phyloP scores from a whole-genome alignment of 2,797 vertebrate species.

The Odontamblyopus rebecca region DNA sequence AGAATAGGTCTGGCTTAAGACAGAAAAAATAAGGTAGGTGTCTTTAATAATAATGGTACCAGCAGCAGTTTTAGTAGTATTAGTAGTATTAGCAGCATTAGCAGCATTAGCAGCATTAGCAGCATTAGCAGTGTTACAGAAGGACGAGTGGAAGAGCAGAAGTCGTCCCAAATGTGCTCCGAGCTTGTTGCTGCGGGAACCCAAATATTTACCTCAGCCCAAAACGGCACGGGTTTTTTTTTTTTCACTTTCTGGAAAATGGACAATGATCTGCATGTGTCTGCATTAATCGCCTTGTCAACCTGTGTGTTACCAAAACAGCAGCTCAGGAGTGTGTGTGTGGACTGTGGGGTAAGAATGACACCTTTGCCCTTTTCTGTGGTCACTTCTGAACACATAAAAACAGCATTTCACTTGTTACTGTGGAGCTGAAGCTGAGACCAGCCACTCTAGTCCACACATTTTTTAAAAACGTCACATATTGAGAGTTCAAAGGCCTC shows the following conservation, averaged over 20 bases:
- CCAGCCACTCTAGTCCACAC: no score
- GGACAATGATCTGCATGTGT: slow-evolving; percentile 69
- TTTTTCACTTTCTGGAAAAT: slow-evolving; percentile 49
- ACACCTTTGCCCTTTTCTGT: neutral
- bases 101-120: no score
- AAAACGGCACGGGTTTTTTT: slow-evolving; percentile 56
- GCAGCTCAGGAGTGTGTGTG: slow-evolving; percentile 13
- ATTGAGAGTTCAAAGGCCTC: no score
- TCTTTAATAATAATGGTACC: no score
- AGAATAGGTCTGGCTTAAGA: no score
- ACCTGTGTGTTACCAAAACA: slow-evolving; percentile 20
- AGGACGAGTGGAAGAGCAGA: slow-evolving; percentile 64
- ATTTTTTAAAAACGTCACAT: no score
- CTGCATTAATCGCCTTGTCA: slow-evolving; percentile 45
- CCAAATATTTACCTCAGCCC: slow-evolving; percentile 78
- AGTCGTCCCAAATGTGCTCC: slow-evolving; percentile 66
- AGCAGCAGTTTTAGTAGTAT: no score
- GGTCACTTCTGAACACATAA: neutral
- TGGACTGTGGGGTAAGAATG: slow-evolving; percentile 27
- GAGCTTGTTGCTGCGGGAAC: slow-evolving; percentile 75
- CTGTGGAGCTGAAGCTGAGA: no score
- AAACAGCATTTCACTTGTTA: neutral
- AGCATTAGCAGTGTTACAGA: slow-evolving; percentile 26
- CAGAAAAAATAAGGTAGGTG: no score
- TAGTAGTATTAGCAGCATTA: slow-evolving; percentile 2